Conservation (phyloP, 2,797 vertebrate genomes). For the Vireo griseus region DNA sequence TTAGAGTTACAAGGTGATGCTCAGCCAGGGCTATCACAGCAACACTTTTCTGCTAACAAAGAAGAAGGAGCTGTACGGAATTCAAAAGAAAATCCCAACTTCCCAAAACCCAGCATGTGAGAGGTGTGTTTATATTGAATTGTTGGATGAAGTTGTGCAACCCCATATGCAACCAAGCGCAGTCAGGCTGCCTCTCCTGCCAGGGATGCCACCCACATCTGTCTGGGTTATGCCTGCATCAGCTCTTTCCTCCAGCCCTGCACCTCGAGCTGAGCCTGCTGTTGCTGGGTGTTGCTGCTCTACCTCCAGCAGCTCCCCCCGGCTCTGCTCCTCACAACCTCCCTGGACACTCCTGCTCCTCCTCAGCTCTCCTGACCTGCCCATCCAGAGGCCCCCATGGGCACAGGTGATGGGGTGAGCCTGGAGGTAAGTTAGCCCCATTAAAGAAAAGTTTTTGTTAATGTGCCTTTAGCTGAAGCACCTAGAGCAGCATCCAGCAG, state of each 20-base stretch:
- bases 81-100: background rate
- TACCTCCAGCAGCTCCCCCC: background rate
- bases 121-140: slow-evolving; percentile 6
- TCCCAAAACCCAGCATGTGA: background rate
- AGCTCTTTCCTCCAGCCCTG: slow-evolving; percentile 12
- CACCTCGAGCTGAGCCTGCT: background rate
- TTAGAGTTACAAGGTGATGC: background rate
- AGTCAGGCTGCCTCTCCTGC: slow-evolving; percentile 25
- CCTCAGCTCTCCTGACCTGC: background rate
- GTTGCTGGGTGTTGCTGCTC: slow-evolving; percentile 8
- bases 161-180: background rate
- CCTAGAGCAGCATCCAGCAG: background rate
- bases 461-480: background rate
- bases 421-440: background rate
- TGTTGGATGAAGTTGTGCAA: slow-evolving; percentile 38
- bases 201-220: slow-evolving; percentile 35
- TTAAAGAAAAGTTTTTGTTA: background rate
- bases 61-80: background rate
- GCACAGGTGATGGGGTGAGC: background rate
- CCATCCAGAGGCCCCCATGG: background rate
- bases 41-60: background rate
- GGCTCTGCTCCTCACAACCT: background rate
- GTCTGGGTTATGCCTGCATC: slow-evolving; percentile 40
- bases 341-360: background rate
- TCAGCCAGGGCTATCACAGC: background rate